These are phyloP conservation scores for Elmis aenea DNA, from an alignment of 2,888 invertebrate species.

Conservation along the genomic window DNA sequence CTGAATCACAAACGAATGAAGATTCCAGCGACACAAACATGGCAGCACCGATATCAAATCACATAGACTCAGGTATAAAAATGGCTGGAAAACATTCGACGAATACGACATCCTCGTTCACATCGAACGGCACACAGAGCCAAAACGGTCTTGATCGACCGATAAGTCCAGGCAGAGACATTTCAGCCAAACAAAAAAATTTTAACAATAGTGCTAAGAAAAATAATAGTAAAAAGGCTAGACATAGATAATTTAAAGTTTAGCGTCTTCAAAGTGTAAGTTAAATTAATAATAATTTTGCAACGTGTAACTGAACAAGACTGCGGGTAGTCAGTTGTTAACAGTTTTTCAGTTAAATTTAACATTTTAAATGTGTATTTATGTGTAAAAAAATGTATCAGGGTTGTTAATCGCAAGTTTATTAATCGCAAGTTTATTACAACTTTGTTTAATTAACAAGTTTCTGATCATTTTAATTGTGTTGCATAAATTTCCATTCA, in stretches of 20 bases:
- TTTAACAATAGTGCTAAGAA: constrained; percentile 61
- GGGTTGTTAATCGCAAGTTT: no score
- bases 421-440: no score
- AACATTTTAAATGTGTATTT: no score
- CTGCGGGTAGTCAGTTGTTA: no score
- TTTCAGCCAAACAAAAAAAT: constrained; percentile 61
- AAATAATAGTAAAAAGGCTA: constrained; percentile 73
- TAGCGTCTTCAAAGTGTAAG: no score
- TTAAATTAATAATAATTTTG: no score
- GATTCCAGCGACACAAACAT: constrained; percentile 62
- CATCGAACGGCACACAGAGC: constrained; percentile 36
- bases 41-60: constrained; percentile 46
- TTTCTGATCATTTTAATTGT: no score
- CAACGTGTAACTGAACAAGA: no score
- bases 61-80: constrained; percentile 41
- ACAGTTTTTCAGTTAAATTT: no score
- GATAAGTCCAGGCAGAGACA: constrained; percentile 53
- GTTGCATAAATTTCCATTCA: no score
- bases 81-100: constrained; percentile 44
- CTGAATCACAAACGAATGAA: constrained; percentile 79
- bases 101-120: constrained; percentile 31
- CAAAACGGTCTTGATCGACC: constrained; percentile 43
- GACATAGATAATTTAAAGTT: constrained; percentile 62
- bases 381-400: no score
- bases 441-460: no score